Conservation (phyloP, 2,797 vertebrate genomes). For the Falco biarmicus region DNA sequence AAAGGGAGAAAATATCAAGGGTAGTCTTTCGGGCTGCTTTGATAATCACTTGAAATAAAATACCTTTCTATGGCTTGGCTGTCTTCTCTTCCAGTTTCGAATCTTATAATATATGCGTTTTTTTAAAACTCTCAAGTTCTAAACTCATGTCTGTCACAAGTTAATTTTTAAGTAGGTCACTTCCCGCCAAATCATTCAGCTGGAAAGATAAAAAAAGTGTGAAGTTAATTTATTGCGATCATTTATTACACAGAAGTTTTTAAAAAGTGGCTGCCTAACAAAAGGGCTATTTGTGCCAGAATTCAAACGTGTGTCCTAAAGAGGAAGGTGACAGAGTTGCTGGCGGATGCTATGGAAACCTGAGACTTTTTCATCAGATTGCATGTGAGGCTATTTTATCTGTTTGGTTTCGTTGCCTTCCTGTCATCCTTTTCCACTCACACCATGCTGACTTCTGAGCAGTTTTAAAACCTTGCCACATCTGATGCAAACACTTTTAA, state of each 20-base stretch:
- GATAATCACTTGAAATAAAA: background rate
- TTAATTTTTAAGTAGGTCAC: slow-evolving; percentile 2
- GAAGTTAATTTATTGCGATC: background rate
- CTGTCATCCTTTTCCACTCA: background rate
- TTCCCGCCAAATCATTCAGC: background rate
- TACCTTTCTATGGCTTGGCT: background rate
- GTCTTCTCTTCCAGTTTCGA: background rate
- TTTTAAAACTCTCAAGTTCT: background rate
- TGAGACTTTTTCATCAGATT: background rate
- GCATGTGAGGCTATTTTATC: background rate
- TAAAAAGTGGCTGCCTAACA: background rate
- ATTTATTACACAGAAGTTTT: background rate
- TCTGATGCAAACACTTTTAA: background rate
- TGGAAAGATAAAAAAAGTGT: background rate
- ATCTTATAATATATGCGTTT: background rate
- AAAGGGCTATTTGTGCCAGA: background rate
- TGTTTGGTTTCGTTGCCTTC: background rate
- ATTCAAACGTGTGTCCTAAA: background rate
- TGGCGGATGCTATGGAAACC: slow-evolving; percentile 21
- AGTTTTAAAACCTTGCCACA: background rate
- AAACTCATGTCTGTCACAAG: background rate
- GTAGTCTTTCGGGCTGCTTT: background rate
- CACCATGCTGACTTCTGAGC: background rate
- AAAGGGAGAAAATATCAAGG: background rate
- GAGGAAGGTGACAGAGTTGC: background rate